Percentiles rank a stretch among this genome's conserved stretches.
Conservation (phyloP, 1,140 invertebrate species). For the Drosophila murphyi region DNA sequence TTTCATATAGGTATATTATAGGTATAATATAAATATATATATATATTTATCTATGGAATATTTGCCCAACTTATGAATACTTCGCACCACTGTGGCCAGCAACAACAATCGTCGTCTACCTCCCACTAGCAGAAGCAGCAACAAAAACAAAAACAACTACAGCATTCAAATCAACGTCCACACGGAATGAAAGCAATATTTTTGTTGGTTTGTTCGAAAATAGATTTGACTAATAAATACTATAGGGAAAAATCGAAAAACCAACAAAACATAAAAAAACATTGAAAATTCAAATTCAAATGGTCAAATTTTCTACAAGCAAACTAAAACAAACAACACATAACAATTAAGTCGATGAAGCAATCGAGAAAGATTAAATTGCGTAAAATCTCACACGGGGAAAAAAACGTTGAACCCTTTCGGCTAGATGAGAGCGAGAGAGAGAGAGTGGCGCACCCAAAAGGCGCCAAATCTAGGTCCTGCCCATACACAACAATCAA, state of each 20-base stretch:
- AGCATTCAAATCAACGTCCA: slow-evolving; percentile 43
- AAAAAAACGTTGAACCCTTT: slow-evolving; percentile 45
- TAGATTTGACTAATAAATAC: slow-evolving; percentile 84
- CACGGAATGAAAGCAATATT: slow-evolving; percentile 50
- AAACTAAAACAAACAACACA: slow-evolving; percentile 40
- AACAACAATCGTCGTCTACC: slow-evolving; percentile 25
- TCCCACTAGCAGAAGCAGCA: slow-evolving; percentile 9
- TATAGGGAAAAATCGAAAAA: slow-evolving; percentile 74
- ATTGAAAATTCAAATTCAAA: slow-evolving; percentile 54
- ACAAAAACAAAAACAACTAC: slow-evolving; percentile 32
- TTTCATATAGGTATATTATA: too few relatives aligned
- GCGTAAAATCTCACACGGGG: slow-evolving; percentile 41
- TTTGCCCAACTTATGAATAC: slow-evolving; percentile 7
- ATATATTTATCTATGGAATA: slow-evolving; percentile 8
- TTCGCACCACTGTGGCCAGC: slow-evolving; percentile 53
- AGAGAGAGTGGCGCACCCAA: slow-evolving; percentile 40
- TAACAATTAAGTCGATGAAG: slow-evolving; percentile 10
- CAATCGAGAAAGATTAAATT: slow-evolving; percentile 49
- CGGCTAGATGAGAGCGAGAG: slow-evolving; percentile 8
- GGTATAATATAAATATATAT: too few relatives aligned
- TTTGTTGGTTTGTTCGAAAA: slow-evolving; percentile 74
- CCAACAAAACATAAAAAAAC: slow-evolving; percentile 50
- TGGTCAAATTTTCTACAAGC: slow-evolving; percentile 33
- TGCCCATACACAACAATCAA: slow-evolving; percentile 12
- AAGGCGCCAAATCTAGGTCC: slow-evolving; percentile 57